Evolutionary conservation across 2,797 vertebrate species (phyloP), one percentile per base, ranked within the genome.

Genomic region (Pipistrellus kuhlii): DNA sequence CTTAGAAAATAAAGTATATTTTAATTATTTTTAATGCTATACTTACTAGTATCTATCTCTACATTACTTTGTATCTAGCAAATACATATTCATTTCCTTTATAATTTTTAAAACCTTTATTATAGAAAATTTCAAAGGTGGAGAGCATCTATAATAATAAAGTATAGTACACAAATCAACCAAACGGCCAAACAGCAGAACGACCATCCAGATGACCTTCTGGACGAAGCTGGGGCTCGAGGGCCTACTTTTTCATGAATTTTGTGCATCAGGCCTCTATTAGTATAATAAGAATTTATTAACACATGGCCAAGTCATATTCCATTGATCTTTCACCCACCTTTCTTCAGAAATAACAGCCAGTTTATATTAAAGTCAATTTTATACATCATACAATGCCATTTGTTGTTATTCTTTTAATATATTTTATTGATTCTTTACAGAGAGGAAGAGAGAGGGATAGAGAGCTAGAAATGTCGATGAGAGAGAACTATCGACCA

Each of bases 1-100:
- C 21, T 64, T 64, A 82, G 38, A 88, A 78, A 90, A 83, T 3
- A 3, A 82, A 68, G 13, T 53, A 6, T 12, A 90, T 77, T 90
- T 66, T 93, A 41, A 62, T 89, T 71, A 71, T 44, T 89, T 83
- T 62, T 85, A 73, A 62, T 46, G 25, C 25, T 85, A 32, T 21
- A 71, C 17, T 85, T 53, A 73, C 13, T 90, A 64, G 44, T 71
- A 76, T 93, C 48, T 85, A 68, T 93, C 48, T 85, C 32, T 90
- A 57, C 10, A 15, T 81, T 30, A 82, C 59, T 76, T 85, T 71
- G 20, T 80, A 72, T 78, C 21, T 78, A 55, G 6, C 87, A 80
- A 53, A 35, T 85, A 32, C 1, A 72, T 35, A 62, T 51, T 80
- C 27, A 72, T 38, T 80, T 59, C 27, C 77, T 85, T 78, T 80